phyloP scores from a whole-genome alignment of 2,888 invertebrate species.

The Masnerella sp. region DNA sequence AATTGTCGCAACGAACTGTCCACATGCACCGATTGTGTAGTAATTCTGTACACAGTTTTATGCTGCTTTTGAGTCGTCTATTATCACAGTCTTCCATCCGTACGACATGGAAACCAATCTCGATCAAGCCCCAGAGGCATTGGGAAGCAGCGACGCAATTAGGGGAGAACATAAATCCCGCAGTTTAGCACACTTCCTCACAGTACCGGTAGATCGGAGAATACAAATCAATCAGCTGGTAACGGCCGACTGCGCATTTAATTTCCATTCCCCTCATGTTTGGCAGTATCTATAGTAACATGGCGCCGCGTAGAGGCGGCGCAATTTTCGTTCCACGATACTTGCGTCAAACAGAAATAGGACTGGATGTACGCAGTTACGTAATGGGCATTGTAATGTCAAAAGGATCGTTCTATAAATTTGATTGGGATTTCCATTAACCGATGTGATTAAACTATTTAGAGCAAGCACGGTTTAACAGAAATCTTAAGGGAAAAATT shows the following conservation, averaged over 20 bases:
- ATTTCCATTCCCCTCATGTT: constrained; percentile 73
- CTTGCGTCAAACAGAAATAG: constrained; percentile 53
- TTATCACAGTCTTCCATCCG: constrained; percentile 63
- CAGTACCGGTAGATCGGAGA: constrained; percentile 71
- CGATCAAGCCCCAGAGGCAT: constrained; percentile 63
- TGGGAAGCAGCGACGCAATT: constrained; percentile 72
- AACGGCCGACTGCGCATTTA: constrained; percentile 76
- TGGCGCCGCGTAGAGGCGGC: constrained; percentile 49
- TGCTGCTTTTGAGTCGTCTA: constrained; percentile 57
- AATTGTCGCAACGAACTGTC: constrained; percentile 40
- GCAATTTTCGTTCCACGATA: constrained; percentile 54
- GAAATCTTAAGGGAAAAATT: no score
- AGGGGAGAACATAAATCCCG: constrained; percentile 76
- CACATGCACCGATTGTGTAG: constrained; percentile 47
- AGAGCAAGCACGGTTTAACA: no score
- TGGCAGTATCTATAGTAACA: constrained; percentile 61
- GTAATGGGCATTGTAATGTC: constrained; percentile 53
- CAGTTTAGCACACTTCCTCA: constrained; percentile 75
- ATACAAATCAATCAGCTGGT: constrained; percentile 76
- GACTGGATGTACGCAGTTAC: constrained; percentile 42
- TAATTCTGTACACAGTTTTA: constrained; percentile 55
- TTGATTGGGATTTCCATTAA: constrained; percentile 22
- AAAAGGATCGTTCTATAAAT: constrained; percentile 45
- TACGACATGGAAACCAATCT: constrained; percentile 64
- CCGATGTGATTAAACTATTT: constrained; percentile 32